A percentile compares a stretch with the other conserved stretches of the same genome.
These are phyloP conservation scores for Pristionchus exspectatus DNA, from an alignment of 2,888 invertebrate genomes.

Conservation along the genomic window DNA sequence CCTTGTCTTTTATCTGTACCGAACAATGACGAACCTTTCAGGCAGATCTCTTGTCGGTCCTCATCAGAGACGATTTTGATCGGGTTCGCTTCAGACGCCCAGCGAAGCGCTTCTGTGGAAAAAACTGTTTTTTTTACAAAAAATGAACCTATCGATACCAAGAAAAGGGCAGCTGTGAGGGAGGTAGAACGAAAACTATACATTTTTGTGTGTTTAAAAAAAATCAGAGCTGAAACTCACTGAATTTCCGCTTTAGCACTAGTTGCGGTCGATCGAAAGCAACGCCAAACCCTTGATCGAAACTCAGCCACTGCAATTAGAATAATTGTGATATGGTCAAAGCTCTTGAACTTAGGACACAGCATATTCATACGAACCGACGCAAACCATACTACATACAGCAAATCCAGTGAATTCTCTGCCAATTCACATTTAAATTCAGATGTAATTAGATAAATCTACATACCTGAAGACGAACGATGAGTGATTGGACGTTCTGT, in stretches of 20 bases:
- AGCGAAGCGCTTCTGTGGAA: background rate
- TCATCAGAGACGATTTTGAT: background rate
- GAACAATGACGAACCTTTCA: background rate
- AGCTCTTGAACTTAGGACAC: background rate
- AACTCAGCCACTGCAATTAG: slow-evolving; percentile 20
- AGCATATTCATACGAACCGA: background rate
- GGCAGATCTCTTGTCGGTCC: background rate
- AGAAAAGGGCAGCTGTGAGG: too few relatives aligned
- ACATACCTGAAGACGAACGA: slow-evolving; percentile 24
- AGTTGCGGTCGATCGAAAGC: slow-evolving; percentile 58
- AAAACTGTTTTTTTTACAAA: background rate
- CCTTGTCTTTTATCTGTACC: too few relatives aligned
- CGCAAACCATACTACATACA: too few relatives aligned
- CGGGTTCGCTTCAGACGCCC: background rate
- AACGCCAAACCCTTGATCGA: background rate
- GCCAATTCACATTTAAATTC: background rate
- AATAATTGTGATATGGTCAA: background rate
- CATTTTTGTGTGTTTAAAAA: too few relatives aligned
- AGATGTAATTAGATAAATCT: background rate
- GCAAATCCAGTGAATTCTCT: too few relatives aligned
- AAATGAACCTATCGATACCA: background rate
- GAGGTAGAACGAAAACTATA: too few relatives aligned
- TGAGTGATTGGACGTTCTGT: slow-evolving; percentile 73
- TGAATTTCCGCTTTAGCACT: slow-evolving; percentile 59
- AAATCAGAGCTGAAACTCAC: slow-evolving; percentile 57